These are phyloP conservation scores for Apis florea DNA, from an alignment of 1,140 invertebrate genomes.

Conservation along the genomic window DNA sequence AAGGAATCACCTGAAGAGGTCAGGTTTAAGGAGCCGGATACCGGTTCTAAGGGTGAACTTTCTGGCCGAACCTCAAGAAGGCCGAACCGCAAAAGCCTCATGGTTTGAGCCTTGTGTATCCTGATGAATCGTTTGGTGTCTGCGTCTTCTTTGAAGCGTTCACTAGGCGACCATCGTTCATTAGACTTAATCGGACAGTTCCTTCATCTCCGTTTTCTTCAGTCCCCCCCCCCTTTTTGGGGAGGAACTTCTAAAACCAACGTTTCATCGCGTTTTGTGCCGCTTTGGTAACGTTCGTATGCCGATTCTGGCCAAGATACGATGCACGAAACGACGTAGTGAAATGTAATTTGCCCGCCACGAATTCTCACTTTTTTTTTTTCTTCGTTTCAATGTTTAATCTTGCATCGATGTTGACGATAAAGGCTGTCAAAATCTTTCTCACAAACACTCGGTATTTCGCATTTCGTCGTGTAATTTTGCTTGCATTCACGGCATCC, in stretches of 20 bases:
- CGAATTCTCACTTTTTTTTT: too few relatives aligned
- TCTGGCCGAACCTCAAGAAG: constrained; percentile 59
- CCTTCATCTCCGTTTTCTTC: constrained; percentile 35
- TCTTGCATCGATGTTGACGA: too few relatives aligned
- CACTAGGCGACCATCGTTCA: constrained; percentile 64
- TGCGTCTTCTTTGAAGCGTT: constrained; percentile 61
- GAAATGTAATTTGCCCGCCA: too few relatives aligned
- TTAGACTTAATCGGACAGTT: constrained; percentile 64
- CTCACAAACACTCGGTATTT: not conserved
- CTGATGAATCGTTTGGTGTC: constrained; percentile 67
- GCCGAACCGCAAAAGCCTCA: constrained; percentile 65
- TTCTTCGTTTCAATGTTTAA: too few relatives aligned
- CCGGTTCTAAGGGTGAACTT: constrained; percentile 62
- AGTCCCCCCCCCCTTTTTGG: not conserved
- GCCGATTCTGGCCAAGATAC: not conserved
- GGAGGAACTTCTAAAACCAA: constrained; percentile 10
- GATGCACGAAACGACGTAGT: not conserved
- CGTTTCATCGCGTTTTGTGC: not conserved
- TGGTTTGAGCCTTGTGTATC: constrained; percentile 62
- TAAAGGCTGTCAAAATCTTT: not conserved
- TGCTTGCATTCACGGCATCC: not conserved
- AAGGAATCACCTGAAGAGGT: constrained; percentile 64
- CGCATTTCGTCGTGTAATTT: not conserved
- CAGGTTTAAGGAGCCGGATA: constrained; percentile 64
- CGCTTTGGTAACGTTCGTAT: not conserved